Percentiles rank a stretch among this genome's conserved stretches.
Conservation (phyloP, 2,797 vertebrate species). For the Alauda arvensis region DNA sequence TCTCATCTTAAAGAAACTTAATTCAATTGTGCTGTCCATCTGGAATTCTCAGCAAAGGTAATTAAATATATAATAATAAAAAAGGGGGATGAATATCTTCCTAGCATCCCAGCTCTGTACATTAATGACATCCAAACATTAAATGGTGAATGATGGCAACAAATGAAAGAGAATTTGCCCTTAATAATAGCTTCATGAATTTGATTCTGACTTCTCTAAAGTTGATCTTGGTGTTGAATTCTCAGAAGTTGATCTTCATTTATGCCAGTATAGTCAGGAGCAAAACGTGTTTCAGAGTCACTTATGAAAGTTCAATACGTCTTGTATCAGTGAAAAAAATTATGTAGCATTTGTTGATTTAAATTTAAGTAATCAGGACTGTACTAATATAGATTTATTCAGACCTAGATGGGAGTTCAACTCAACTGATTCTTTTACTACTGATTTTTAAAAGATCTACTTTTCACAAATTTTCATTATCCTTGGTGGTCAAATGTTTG, state of each 20-base stretch:
- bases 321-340: background rate
- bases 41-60: background rate
- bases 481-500: background rate
- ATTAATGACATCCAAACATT: background rate
- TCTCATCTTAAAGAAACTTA: background rate
- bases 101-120: background rate
- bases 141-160: background rate
- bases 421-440: background rate
- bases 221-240: background rate
- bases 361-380: background rate
- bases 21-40: background rate
- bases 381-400: background rate
- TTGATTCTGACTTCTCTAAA: background rate
- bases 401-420: background rate
- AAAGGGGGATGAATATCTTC: background rate
- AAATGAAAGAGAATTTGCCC: background rate
- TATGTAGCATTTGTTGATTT: background rate
- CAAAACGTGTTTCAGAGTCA: background rate
- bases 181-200: background rate
- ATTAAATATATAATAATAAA: background rate
- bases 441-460: background rate
- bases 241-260: background rate
- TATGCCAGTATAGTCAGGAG: background rate
- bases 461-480: background rate
- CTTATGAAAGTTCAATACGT: background rate